A percentile compares a stretch with the other conserved stretches of the same genome.
Conservation (phyloP, 2,888 invertebrate species). For the Dryobotodes eremita region DNA sequence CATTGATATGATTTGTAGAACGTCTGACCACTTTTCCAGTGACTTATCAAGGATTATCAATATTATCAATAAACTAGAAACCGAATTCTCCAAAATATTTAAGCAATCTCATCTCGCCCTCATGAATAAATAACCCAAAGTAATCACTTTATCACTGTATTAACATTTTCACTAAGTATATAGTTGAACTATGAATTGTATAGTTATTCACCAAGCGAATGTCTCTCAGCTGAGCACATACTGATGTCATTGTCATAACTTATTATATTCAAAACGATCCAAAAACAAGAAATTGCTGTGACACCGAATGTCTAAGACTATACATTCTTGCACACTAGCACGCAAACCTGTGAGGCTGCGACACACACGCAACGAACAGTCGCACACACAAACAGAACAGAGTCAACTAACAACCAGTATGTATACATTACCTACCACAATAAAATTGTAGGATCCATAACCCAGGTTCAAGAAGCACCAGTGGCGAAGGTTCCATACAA, state of each 20-base stretch:
- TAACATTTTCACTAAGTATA: neutral
- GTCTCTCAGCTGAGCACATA: neutral
- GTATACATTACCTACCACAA: neutral
- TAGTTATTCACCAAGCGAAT: neutral
- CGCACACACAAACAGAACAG: neutral
- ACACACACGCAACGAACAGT: neutral
- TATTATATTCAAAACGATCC: neutral
- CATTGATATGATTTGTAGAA: neutral
- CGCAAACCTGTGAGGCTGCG: too few species aligned
- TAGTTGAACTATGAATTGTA: neutral
- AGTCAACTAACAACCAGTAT: neutral
- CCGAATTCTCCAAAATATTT: constrained; percentile 2
- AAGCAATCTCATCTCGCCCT: constrained; percentile 7
- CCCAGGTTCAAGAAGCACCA: neutral
- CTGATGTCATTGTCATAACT: neutral
- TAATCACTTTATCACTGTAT: constrained; percentile 9
- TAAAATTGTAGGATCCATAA: neutral
- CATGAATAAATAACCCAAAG: neutral
- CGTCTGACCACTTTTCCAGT: constrained; percentile 10
- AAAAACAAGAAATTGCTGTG: neutral
- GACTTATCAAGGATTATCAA: constrained; percentile 22
- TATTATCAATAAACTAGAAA: constrained; percentile 26
- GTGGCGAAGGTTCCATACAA: too few species aligned
- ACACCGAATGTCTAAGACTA: neutral
- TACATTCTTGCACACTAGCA: neutral